Base-by-base conservation (phyloP, 2,888 invertebrate species). In the Eupithecia subfuscata region DNA sequence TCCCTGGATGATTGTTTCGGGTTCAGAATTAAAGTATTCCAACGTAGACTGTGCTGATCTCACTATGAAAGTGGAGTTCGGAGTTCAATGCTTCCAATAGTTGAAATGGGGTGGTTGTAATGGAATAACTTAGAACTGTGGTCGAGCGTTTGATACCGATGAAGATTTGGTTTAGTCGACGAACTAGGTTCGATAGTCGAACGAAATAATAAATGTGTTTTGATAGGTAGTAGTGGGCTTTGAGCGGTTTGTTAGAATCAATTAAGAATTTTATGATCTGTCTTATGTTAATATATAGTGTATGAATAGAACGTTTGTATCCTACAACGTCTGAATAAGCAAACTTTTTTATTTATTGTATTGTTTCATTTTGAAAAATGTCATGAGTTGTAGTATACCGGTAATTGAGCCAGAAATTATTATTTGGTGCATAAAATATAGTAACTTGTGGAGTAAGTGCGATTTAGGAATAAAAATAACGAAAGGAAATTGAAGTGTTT, bases 1-100 rank as follows among this genome's bases (percentile, higher is more conserved):
- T 82, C 83, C 74, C 83, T 14, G 48, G 78, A 25, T 78, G 70
- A 82, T 83, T 82, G 82, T 84, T 82, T 79, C 80, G 73, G 72
- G 78, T 79, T 73, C 73, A 75, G 76, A 82, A 80, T 83, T 79
- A 79, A 80, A 81, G 80, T 83, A 82, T 82, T 78, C 74, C 68
- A 69, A 76, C 80, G 75, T 64, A 77, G 76, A 76, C 70, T 71
- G 72, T 48, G 56, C 71, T 69, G 76, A 78, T 80, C 71, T 71
- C 74, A 77, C 75, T 79, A 78, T 63, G 78, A 70, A 68, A 60
- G 45, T 70, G 70, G 56, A 75, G 67, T 75, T 77, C 43, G 60
- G 63, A 72, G 72, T 68, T 73, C 73, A 45, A 69, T 69, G 69
- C 73, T 69, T 68, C 70, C n/a, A 63, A 40, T 43, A 30, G 63